phyloP scores from a whole-genome alignment of 2,888 invertebrate genomes.

The Punctoribates punctum region DNA sequence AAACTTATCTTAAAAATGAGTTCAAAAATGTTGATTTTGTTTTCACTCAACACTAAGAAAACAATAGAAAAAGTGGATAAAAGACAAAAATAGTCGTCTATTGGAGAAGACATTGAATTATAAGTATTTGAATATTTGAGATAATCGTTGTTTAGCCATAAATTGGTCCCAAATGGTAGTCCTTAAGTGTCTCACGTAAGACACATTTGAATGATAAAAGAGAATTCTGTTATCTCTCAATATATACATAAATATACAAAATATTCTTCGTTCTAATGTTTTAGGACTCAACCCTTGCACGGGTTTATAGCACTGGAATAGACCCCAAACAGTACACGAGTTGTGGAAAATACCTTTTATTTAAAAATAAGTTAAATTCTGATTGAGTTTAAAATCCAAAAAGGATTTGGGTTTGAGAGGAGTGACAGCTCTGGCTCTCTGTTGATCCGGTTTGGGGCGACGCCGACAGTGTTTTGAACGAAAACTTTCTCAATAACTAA shows the following conservation, averaged over 20 bases:
- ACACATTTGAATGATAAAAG: background rate
- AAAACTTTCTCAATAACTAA: constrained; percentile 19
- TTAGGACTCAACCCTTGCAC: background rate
- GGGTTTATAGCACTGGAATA: background rate
- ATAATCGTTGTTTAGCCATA: background rate
- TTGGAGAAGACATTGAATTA: too few species aligned
- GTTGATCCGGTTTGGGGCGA: constrained; percentile 25
- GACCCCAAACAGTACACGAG: background rate
- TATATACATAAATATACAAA: constrained; percentile 3
- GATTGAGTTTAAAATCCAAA: background rate
- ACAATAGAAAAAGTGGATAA: too few species aligned
- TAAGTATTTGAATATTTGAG: too few species aligned
- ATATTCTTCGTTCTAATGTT: background rate
- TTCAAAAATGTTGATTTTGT: too few species aligned
- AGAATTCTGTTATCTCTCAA: background rate
- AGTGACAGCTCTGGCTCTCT: background rate
- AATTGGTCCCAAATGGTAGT: background rate
- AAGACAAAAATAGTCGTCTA: too few species aligned
- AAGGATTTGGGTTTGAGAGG: background rate
- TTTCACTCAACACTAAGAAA: too few species aligned
- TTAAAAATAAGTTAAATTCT: background rate
- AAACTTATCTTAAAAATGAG: too few species aligned
- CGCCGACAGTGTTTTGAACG: background rate
- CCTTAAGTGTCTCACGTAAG: background rate
- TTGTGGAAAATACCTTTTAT: background rate